Evolutionary conservation across 2,797 vertebrate species (phyloP), one percentile per base, ranked within the genome.

Genomic region (Neosilurus hyrtlii): DNA sequence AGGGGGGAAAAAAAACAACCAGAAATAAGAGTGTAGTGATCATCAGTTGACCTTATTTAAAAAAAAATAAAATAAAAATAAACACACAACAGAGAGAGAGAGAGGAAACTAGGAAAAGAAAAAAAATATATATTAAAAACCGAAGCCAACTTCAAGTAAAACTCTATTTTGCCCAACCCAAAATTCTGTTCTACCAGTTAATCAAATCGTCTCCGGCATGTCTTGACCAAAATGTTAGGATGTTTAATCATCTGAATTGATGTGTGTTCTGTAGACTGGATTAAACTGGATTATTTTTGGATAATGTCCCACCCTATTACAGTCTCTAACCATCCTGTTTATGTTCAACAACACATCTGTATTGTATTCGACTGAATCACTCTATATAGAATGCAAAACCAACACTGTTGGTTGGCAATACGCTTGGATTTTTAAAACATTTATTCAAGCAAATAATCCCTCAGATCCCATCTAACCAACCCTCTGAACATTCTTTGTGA

Each of bases 1-100:
- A 66, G 81, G 11, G 74, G 63, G 68, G 81, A 82, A 3, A 51
- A 89, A 86, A 88, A 82, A 1, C 61, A 9, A 7, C 20, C 26
- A n/a, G 8, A 24, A 0, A 6, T 4, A 9, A 59, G 43, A 76
- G 30, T 76, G 74, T 76, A 76, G 73, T 76, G 74, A 76, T 61
- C 0, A 22, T 20, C 73, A 43, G 56, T 76, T 61, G 43, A 24
- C 22, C 71, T 30, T 30, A 16, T 54, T 10, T 20, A 56, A 73
- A 81, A 86, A 9, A 83, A 57, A 54, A 3, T 18, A 72, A 70
- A 71, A 0, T 78, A 20, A 49, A 59, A 51, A 51, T 16, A n/a
- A n/a, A n/a, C n/a, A n/a, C n/a, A n/a, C n/a, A n/a, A n/a, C n/a
- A n/a, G n/a, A n/a, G n/a, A n/a, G 56, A 15, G n/a, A 14, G 65